These are phyloP conservation scores for Leptopilina drosophilae DNA, from an alignment of 2,888 invertebrate species.

Conservation along the genomic window DNA sequence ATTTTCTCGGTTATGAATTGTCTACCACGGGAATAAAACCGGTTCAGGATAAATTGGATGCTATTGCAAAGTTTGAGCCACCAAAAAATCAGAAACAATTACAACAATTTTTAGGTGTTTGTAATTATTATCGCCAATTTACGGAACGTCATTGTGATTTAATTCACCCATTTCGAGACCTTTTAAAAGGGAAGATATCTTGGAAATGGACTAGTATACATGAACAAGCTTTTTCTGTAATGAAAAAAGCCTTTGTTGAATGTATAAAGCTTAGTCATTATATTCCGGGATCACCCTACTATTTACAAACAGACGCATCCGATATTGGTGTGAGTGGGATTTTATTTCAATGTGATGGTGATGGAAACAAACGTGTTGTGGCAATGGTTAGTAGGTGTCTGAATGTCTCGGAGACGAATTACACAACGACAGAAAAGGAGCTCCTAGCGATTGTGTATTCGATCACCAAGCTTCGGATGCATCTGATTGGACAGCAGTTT, in stretches of 20 bases:
- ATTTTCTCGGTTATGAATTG: slow-evolving; percentile 34
- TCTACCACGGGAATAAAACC: slow-evolving; percentile 11
- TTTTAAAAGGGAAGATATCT: not conserved
- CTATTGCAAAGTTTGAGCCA: slow-evolving; percentile 23
- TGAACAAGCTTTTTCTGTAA: slow-evolving; percentile 10
- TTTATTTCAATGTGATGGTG: slow-evolving; percentile 44
- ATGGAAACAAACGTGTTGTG: slow-evolving; percentile 49
- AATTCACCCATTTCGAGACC: not conserved
- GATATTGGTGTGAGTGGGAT: slow-evolving; percentile 44
- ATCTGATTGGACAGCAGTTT: slow-evolving; percentile 57
- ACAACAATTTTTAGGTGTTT: slow-evolving; percentile 11
- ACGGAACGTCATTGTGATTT: not conserved
- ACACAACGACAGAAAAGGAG: slow-evolving; percentile 63
- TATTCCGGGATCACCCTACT: not conserved
- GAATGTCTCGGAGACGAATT: slow-evolving; percentile 52
- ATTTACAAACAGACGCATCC: not conserved
- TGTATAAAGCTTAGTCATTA: not conserved
- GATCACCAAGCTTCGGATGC: slow-evolving; percentile 60
- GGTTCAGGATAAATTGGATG: not conserved
- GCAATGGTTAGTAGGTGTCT: slow-evolving; percentile 59
- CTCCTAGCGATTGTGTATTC: slow-evolving; percentile 59
- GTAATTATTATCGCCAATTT: slow-evolving; percentile 21
- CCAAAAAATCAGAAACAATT: slow-evolving; percentile 9
- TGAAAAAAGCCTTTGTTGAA: slow-evolving; percentile 11
- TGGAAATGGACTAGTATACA: slow-evolving; percentile 14